These are phyloP conservation scores for Cyrtorhinus lividipennis DNA, from an alignment of 1,140 invertebrate species.

Conservation along the genomic window DNA sequence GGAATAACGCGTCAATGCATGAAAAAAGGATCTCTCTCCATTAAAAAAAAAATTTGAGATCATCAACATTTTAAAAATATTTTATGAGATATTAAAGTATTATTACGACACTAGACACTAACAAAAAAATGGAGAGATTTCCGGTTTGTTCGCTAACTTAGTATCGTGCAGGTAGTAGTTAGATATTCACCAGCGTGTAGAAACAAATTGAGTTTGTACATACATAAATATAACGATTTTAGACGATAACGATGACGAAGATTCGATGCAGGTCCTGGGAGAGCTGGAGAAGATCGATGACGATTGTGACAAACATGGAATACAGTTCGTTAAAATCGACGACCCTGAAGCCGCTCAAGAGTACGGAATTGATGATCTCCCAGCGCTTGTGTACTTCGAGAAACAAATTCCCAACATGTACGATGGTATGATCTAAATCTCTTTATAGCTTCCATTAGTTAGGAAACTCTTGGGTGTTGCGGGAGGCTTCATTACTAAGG, in stretches of 20 bases:
- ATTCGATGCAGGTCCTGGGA: slow-evolving; percentile 64
- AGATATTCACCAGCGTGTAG: not conserved
- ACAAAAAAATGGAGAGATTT: too few relatives aligned
- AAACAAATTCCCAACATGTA: slow-evolving; percentile 84
- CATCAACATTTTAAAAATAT: too few relatives aligned
- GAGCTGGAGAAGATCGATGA: slow-evolving; percentile 87
- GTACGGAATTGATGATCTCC: slow-evolving; percentile 72
- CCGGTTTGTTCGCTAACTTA: not conserved
- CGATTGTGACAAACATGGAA: slow-evolving; percentile 79
- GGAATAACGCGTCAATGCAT: too few relatives aligned
- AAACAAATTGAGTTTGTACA: slow-evolving; percentile 2
- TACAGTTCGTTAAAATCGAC: slow-evolving; percentile 88
- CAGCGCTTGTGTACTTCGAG: slow-evolving; percentile 83
- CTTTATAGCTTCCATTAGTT: not conserved
- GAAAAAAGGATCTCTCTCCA: not conserved
- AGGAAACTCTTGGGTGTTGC: too few relatives aligned
- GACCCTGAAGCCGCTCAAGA: slow-evolving; percentile 64
- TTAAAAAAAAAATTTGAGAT: too few relatives aligned
- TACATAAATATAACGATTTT: slow-evolving; percentile 21
- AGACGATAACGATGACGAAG: slow-evolving; percentile 74
- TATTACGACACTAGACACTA: too few relatives aligned
- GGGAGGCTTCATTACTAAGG: too few relatives aligned
- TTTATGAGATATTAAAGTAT: too few relatives aligned
- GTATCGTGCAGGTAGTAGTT: slow-evolving; percentile 1
- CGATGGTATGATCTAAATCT: slow-evolving; percentile 42